Conservation (phyloP, 2,797 vertebrate species). For the Echeneis naucrates region DNA sequence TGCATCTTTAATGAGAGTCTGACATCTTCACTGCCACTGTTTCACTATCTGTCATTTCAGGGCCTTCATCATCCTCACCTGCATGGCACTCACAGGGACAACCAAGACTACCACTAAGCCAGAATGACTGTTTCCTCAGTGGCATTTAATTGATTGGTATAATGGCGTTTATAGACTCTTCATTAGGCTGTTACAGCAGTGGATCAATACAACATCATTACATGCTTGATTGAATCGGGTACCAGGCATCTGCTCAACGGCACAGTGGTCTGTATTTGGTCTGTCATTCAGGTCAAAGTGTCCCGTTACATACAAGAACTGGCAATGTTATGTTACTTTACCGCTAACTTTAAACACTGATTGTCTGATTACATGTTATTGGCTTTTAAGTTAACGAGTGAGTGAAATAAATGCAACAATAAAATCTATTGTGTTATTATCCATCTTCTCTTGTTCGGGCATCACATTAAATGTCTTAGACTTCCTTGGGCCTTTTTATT, state of each 20-base stretch:
- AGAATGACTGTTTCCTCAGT: conserved; percentile 33
- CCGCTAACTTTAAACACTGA: conserved; percentile 3
- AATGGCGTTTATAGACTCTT: conserved; percentile 79
- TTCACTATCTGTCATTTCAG: conserved; percentile 57
- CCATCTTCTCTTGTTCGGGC: neutral
- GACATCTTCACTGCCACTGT: conserved; percentile 69
- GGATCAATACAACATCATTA: conserved; percentile 75
- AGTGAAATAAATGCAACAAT: neutral
- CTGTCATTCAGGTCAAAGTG: conserved; percentile 40
- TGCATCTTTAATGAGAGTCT: conserved; percentile 84
- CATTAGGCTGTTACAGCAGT: conserved; percentile 74
- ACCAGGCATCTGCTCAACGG: conserved; percentile 48
- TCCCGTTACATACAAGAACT: conserved; percentile 16
- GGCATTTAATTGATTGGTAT: conserved; percentile 72
- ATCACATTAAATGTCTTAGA: neutral
- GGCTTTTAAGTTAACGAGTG: neutral
- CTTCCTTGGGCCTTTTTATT: neutral
- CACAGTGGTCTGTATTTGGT: conserved; percentile 38
- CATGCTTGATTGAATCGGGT: conserved; percentile 69
- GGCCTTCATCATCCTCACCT: conserved; percentile 52
- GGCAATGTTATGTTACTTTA: neutral
- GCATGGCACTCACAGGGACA: conserved; percentile 28
- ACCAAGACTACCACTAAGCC: conserved; percentile 16
- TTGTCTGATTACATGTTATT: neutral
- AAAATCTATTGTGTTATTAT: conserved; percentile 5